Percentiles rank a stretch among this genome's conserved stretches.
phyloP scores from a whole-genome alignment of 2,888 invertebrate genomes.

The Neuroscelio doddi region DNA sequence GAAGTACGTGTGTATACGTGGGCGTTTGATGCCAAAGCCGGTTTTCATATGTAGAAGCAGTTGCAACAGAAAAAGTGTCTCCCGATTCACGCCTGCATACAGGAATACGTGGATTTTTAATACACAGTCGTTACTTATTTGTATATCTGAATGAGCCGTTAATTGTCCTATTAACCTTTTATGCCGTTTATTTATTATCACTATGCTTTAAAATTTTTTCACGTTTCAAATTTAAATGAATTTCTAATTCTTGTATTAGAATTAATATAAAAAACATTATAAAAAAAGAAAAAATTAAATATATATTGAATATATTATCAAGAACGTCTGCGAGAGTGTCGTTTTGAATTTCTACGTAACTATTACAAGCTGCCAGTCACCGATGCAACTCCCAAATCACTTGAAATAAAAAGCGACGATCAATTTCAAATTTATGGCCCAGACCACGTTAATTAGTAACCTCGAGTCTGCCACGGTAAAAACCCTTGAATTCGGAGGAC shows the following conservation, averaged over 20 bases:
- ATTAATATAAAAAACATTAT: too few species aligned
- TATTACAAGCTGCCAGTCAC: constrained; percentile 32
- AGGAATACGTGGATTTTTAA: background rate
- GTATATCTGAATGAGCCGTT: background rate
- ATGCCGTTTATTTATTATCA: background rate
- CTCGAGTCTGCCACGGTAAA: constrained; percentile 43
- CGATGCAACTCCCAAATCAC: constrained; percentile 39
- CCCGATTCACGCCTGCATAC: constrained; percentile 54
- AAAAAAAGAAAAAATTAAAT: too few species aligned
- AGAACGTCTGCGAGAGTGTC: constrained; percentile 1
- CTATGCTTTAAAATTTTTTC: too few species aligned
- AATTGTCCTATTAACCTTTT: background rate
- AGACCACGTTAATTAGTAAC: constrained; percentile 52
- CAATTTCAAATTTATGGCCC: constrained; percentile 64
- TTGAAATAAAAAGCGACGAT: constrained; percentile 51
- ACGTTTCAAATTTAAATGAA: too few species aligned
- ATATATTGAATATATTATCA: too few species aligned
- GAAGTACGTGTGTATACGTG: constrained; percentile 35
- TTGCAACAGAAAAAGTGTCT: constrained; percentile 40
- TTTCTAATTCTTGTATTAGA: too few species aligned
- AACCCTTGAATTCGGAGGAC: constrained; percentile 35
- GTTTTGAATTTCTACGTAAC: constrained; percentile 32
- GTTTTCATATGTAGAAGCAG: constrained; percentile 30
- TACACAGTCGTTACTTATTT: background rate
- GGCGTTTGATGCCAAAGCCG: constrained; percentile 36